phyloP scores from a whole-genome alignment of 2,888 invertebrate genomes.

The Timema cristinae region DNA sequence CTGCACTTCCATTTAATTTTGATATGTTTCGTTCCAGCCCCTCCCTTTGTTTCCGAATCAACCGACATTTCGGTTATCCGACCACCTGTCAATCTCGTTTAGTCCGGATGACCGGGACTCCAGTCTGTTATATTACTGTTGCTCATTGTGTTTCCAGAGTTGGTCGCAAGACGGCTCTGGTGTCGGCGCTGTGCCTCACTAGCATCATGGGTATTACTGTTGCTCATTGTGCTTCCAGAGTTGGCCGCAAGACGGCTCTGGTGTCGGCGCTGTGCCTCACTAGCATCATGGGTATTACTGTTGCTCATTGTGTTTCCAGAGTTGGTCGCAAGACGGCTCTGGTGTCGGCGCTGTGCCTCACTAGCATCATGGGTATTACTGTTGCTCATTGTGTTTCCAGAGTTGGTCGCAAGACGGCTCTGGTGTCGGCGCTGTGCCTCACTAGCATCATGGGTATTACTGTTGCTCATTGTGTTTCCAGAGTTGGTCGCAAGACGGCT shows the following conservation, averaged over 20 bases:
- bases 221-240: constrained; percentile 45
- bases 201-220: constrained; percentile 64
- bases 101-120: no score
- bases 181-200: constrained; percentile 55
- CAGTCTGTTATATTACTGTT: no score
- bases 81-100: no score
- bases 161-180: constrained; percentile 59
- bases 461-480: constrained; percentile 38
- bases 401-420: constrained; percentile 59
- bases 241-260: constrained; percentile 60
- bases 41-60: no score
- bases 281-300: constrained; percentile 62
- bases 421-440: constrained; percentile 54
- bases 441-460: constrained; percentile 64
- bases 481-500: constrained; percentile 60
- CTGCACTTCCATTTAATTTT: no score
- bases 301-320: constrained; percentile 42
- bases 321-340: constrained; percentile 61
- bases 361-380: constrained; percentile 63
- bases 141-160: constrained; percentile 43
- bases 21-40: no score
- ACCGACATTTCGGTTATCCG: no score
- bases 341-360: constrained; percentile 54
- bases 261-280: constrained; percentile 56
- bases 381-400: constrained; percentile 43